Percentiles rank a stretch among this genome's conserved stretches.
Evolutionary conservation across 1,140 invertebrate species (phyloP).

Genomic region (Neuroterus valhalla): DNA sequence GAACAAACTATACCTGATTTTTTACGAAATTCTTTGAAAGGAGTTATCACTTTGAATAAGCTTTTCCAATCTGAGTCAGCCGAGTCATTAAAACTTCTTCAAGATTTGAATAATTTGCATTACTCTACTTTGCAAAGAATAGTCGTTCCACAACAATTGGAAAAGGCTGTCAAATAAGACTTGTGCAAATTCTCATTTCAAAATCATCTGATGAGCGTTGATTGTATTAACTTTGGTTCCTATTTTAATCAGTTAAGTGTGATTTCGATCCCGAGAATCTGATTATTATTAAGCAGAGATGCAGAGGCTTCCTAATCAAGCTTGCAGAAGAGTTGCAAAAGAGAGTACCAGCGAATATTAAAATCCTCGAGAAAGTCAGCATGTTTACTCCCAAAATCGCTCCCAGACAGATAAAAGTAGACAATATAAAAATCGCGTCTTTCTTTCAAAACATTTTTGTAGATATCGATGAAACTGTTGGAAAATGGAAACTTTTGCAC

Average conservation of each 20-base stretch:
- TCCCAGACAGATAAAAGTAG: constrained; percentile 37
- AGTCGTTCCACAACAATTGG: constrained; percentile 39
- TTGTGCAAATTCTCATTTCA: constrained; percentile 34
- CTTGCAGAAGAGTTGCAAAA: constrained; percentile 41
- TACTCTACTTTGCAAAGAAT: too few species aligned
- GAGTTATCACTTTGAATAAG: constrained; percentile 43
- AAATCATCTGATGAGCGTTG: constrained; percentile 32
- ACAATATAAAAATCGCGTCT: constrained; percentile 37
- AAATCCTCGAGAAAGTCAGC: constrained; percentile 33
- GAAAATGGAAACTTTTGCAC: constrained; percentile 46
- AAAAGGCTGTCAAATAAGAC: constrained; percentile 34
- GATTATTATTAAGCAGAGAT: constrained; percentile 43
- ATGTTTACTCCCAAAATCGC: constrained; percentile 41
- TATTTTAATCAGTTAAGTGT: constrained; percentile 40
- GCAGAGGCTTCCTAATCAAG: constrained; percentile 37
- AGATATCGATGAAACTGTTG: too few species aligned
- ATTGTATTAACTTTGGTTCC: constrained; percentile 45
- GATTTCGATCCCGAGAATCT: constrained; percentile 24
- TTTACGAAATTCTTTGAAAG: constrained; percentile 26
- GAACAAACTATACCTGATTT: neutral
- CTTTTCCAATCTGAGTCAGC: constrained; percentile 51
- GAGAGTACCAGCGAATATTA: constrained; percentile 42
- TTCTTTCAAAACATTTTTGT: constrained; percentile 36
- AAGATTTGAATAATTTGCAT: constrained; percentile 44
- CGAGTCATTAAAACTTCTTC: constrained; percentile 48